A percentile compares a stretch with the other conserved stretches of the same genome.
Evolutionary conservation across 1,140 invertebrate species (phyloP).

Genomic region (Drosophila prosaltans): DNA sequence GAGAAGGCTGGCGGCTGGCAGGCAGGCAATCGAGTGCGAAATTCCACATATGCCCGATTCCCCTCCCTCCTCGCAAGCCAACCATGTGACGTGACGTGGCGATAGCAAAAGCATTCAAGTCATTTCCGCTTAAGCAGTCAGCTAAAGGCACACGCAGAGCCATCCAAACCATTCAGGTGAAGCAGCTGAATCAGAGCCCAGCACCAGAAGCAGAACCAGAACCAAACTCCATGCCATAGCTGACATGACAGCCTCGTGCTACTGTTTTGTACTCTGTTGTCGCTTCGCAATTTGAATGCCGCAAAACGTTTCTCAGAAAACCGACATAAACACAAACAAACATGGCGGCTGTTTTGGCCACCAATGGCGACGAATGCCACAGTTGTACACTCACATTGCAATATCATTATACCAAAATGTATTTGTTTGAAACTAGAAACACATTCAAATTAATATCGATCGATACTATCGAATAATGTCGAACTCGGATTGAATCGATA

Average conservation of each 20-base stretch:
- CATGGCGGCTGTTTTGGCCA: slow-evolving; percentile 66
- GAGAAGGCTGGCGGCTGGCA: background rate
- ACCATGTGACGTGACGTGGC: slow-evolving; percentile 54
- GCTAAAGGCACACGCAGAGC: slow-evolving; percentile 51
- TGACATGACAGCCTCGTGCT: slow-evolving; percentile 67
- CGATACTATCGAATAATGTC: no score
- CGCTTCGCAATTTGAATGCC: slow-evolving; percentile 67
- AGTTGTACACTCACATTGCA: background rate
- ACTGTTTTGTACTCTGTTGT: slow-evolving; percentile 21
- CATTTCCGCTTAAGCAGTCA: slow-evolving; percentile 79
- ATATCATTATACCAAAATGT: background rate
- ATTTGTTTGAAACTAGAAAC: no score
- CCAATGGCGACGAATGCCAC: slow-evolving; percentile 32
- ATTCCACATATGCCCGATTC: slow-evolving; percentile 67
- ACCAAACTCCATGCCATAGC: background rate
- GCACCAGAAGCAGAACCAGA: background rate
- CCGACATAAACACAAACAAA: slow-evolving; percentile 79
- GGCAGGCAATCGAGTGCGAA: slow-evolving; percentile 74
- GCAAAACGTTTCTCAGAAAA: slow-evolving; percentile 74
- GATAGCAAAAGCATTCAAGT: slow-evolving; percentile 74
- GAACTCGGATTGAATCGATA: no score
- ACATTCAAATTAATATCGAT: background rate
- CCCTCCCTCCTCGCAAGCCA: background rate
- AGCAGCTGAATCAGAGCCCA: slow-evolving; percentile 21
- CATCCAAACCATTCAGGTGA: slow-evolving; percentile 38